Evolutionary conservation across 92 coral and sea anemone species (phyloP).

Genomic region (Micromussa lordhowensis): DNA sequence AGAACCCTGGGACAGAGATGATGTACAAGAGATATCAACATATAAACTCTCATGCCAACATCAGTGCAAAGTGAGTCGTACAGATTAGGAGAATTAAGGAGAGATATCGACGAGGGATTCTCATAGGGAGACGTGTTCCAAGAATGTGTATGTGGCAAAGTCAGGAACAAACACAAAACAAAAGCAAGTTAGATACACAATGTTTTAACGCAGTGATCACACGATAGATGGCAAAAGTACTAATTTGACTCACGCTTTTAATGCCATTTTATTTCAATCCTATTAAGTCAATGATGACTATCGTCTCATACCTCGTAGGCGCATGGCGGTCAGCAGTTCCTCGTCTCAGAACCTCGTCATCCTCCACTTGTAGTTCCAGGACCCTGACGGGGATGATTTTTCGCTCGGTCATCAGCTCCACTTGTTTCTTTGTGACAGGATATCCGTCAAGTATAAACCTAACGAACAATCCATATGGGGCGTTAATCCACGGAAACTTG

Average conservation of each 20-base stretch:
- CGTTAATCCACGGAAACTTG: neutral
- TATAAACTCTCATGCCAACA: neutral
- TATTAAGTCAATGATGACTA: neutral
- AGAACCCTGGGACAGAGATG: slow-evolving; percentile 60
- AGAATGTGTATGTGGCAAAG: neutral
- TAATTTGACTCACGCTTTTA: no score
- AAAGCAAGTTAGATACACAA: no score
- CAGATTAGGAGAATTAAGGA: neutral
- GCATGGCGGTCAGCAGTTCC: slow-evolving; percentile 92
- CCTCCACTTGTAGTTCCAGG: slow-evolving; percentile 86
- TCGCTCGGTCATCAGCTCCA: slow-evolving; percentile 92
- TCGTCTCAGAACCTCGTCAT: slow-evolving; percentile 86
- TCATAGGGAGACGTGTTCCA: neutral
- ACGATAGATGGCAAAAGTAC: no score
- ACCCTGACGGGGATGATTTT: slow-evolving; percentile 98
- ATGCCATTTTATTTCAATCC: neutral
- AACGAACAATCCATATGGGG: neutral
- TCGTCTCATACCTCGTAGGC: slow-evolving; percentile 77
- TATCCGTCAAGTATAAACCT: slow-evolving; percentile 96
- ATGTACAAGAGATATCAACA: neutral
- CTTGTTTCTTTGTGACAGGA: slow-evolving; percentile 84
- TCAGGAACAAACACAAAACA: no score
- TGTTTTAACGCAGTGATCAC: no score
- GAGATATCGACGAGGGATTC: neutral
- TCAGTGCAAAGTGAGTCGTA: neutral